phyloP scores from a whole-genome alignment of 2,888 invertebrate genomes.

The Meghimatium bilineatum region DNA sequence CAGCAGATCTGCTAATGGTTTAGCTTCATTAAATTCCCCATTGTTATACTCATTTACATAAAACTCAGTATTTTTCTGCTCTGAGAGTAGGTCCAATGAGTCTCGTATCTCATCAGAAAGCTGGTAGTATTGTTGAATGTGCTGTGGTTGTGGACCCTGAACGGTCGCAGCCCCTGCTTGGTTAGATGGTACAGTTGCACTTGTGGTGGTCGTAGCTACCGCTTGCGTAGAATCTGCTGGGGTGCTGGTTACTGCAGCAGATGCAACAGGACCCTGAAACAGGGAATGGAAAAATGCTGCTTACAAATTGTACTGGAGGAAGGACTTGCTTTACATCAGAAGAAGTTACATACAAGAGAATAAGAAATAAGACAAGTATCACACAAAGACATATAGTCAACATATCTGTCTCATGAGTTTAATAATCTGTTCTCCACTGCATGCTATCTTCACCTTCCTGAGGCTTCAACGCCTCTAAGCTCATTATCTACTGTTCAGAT shows the following conservation, averaged over 20 bases:
- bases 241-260: conserved; percentile 34
- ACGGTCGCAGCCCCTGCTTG: background rate
- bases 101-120: conserved; percentile 45
- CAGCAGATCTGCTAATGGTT: conserved; percentile 52
- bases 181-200: background rate
- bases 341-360: too few relatives aligned
- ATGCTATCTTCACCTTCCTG: too few relatives aligned
- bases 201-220: conserved; percentile 6
- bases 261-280: conserved; percentile 8
- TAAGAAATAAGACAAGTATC: too few relatives aligned
- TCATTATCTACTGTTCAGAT: too few relatives aligned
- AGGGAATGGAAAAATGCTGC: background rate
- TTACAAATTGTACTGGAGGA: too few relatives aligned
- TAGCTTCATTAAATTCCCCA: conserved; percentile 51
- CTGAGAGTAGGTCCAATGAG: conserved; percentile 48
- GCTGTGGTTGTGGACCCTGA: conserved; percentile 44
- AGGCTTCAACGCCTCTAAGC: too few relatives aligned
- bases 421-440: too few relatives aligned
- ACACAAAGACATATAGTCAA: too few relatives aligned
- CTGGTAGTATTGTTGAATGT: conserved; percentile 51
- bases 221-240: conserved; percentile 49
- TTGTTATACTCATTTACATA: conserved; percentile 49
- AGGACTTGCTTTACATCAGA: too few relatives aligned
- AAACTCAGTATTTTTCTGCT: conserved; percentile 50
- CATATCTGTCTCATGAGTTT: too few relatives aligned